These are phyloP conservation scores for Atopsyche davidsoni DNA, from an alignment of 1,140 invertebrate genomes.

Conservation along the genomic window DNA sequence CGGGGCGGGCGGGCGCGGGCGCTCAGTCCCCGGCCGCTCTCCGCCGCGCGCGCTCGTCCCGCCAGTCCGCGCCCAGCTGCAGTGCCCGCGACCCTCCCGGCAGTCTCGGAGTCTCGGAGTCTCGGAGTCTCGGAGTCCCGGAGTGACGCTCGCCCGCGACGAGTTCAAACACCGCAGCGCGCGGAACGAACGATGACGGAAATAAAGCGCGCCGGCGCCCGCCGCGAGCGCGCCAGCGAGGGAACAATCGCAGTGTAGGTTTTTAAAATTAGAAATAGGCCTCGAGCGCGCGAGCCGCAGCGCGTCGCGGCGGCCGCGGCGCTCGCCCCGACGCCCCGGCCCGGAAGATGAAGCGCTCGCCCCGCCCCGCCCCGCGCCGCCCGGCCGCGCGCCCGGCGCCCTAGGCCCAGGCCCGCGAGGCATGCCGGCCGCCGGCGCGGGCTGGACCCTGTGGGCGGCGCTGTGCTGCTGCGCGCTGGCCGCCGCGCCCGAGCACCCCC, in stretches of 20 bases:
- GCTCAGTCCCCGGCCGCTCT: constrained; percentile 22
- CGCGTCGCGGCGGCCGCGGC: constrained; percentile 7
- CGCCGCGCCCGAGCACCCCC: constrained; percentile 8
- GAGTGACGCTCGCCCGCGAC: constrained; percentile 1
- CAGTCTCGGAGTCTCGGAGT: neutral
- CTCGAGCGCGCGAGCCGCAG: constrained; percentile 12
- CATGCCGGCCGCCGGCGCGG: constrained; percentile 11
- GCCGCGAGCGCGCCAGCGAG: constrained; percentile 22
- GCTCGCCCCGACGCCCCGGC: constrained; percentile 2
- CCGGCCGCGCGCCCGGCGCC: constrained; percentile 11
- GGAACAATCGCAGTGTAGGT: constrained; percentile 23
- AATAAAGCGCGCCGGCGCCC: constrained; percentile 22
- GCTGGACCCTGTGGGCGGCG: constrained; percentile 22
- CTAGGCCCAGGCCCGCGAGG: constrained; percentile 3
- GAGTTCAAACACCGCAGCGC: constrained; percentile 17
- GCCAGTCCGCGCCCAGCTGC: constrained; percentile 1
- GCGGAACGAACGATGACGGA: constrained; percentile 20
- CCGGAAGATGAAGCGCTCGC: constrained; percentile 4
- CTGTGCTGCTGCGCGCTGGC: constrained; percentile 12
- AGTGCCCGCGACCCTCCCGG: neutral
- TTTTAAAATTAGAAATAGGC: constrained; percentile 26
- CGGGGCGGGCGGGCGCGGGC: constrained; percentile 6
- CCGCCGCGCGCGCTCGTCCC: constrained; percentile 18
- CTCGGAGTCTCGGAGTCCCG: neutral
- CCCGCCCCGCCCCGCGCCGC: neutral